Base-by-base conservation (phyloP, 2,797 vertebrate species). In the Rachycentron canadum region DNA sequence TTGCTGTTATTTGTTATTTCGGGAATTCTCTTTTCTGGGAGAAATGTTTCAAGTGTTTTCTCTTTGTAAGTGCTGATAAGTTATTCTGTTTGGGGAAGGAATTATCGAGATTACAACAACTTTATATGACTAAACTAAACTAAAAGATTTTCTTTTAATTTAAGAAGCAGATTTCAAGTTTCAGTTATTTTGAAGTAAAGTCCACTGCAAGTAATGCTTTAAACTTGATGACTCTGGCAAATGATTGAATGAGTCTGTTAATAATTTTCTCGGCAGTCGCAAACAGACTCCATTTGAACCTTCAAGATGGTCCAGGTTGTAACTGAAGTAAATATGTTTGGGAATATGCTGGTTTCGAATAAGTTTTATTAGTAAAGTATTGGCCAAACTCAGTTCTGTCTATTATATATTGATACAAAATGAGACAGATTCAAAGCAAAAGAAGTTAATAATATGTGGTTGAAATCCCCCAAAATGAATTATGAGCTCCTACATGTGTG, bases 61-160 rank as follows among this genome's bases (percentile, higher is more conserved):
- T 58, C 4, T 61, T 16, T 32, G 0, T 5, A 69, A 45, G 34
- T 50, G 56, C 30, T 55, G 28, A 68, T 74, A 25, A 73, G 47
- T 16, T 64, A 65, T 79, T 71, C 57, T 59, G 63, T 76, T 76
- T 66, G 25, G 56, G 43, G 28, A 12, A 56, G 66, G 23, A 30
- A 72, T 52, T 63, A 32, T 26, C 21, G 34, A 49, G 16, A 70
- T 69, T 38, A 57, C 7, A 73, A 25, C 59, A 73, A 40, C 34
- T 57, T 43, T 65, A 68, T 30, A 47, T 52, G 52, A 43, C 32
- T 68, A 11, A 19, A 47, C 8, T 21, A 47, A 67, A 67, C 10
- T 36, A 3, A 58, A 36, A 36, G 4, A 36, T 41, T 23, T 57
- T 28, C 26, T 28, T 55, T 63, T 58, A 16, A 50, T 67, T 66